Evolutionary conservation across 1,140 invertebrate genomes (phyloP).

Genomic region (Drosophila lacteicornis): DNA sequence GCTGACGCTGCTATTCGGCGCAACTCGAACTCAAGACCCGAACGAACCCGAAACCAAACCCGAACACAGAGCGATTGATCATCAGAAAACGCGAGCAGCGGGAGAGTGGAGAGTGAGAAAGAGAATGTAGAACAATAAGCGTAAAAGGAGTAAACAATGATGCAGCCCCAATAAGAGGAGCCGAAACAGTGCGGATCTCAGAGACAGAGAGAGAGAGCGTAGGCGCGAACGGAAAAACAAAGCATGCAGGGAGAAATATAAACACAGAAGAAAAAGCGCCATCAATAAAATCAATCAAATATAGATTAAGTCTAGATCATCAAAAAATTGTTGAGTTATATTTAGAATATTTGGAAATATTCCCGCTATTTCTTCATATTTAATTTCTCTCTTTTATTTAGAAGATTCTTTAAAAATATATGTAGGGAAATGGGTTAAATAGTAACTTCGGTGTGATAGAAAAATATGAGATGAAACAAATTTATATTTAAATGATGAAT

Average conservation of each 20-base stretch:
- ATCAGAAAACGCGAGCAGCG: slow-evolving; percentile 12
- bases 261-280: slow-evolving; percentile 2
- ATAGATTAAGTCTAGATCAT: no score
- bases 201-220: background rate
- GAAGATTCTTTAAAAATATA: background rate
- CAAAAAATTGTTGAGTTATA: no score
- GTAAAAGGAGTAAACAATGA: slow-evolving; percentile 32
- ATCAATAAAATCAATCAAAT: slow-evolving; percentile 8
- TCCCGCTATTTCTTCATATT: background rate
- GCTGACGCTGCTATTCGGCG: background rate
- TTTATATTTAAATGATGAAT: no score
- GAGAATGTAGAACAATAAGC: slow-evolving; percentile 14
- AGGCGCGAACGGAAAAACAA: slow-evolving; percentile 11
- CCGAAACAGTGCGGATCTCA: background rate
- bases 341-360: no score
- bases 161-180: slow-evolving; percentile 18
- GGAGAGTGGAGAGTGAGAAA: slow-evolving; percentile 1
- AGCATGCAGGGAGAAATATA: slow-evolving; percentile 1
- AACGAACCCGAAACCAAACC: slow-evolving; percentile 4
- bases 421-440: no score
- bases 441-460: no score
- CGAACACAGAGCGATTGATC: slow-evolving; percentile 47
- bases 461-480: no score
- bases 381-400: background rate
- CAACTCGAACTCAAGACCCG: background rate